Base-by-base conservation (phyloP, 2,888 invertebrate genomes). In the Andrena flavipes region DNA sequence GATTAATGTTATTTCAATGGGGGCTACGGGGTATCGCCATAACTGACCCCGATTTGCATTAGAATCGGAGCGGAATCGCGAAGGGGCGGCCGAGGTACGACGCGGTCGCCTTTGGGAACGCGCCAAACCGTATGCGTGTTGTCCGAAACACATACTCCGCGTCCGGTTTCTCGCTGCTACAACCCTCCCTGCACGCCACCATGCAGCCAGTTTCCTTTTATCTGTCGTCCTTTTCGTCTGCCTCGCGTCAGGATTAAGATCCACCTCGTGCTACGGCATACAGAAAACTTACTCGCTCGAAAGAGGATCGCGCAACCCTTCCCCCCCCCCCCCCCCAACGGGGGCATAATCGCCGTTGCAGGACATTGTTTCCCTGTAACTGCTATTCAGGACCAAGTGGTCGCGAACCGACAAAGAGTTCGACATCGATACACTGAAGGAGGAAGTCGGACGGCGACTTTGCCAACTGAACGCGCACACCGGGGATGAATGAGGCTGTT, bases 1-100 rank as follows among this genome's bases (percentile, higher is more conserved):
- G 91, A 91, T 91, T 91, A 91, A 91, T 91, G 91, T 91, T 91
- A 90, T 91, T 91, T 91, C 91, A 90, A 91, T 91, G 89, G 88
- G 75, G 82, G 71, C 72, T 65, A 20, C 16, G 73, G 79, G 75
- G 82, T 88, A 84, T 86, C 86, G 86, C 78, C 84, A 84, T 89
- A 87, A 89, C 91, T 91, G 91, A 91, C 91, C 91, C 87, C 90
- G 88, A 91, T 91, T 91, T 91, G 91, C 91, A 91, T 91, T 82
- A 90, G 90, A 91, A 91, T 91, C 84, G 74, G 82, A 80, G 77
- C 71, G 85, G 88, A 89, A 88, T 87, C 90, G 87, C 84, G 75
- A 77, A 82, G 86, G 90, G 86, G 80, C 48, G 35, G 10, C 42
- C 60, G 20, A 35, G 62, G 60, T 65, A 62, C 60, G 63, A 75